phyloP scores from a whole-genome alignment of 2,113 vertebrate genomes.

The Hippocampus abdominalis region DNA sequence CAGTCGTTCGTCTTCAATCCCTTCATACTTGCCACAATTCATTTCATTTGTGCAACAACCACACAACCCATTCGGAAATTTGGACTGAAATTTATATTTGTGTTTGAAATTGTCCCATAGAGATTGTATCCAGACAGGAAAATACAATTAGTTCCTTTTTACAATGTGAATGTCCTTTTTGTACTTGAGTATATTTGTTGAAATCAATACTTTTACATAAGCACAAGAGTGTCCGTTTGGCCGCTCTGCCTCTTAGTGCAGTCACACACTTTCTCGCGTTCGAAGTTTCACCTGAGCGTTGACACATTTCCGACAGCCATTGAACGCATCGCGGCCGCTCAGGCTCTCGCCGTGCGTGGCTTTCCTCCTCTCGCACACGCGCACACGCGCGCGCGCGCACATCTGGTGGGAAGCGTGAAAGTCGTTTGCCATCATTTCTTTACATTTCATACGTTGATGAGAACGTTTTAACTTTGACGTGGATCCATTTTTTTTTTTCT shows the following conservation, averaged over 20 bases:
- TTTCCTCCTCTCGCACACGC: constrained; percentile 27
- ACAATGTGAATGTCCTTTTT: no score
- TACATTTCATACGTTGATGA: neutral
- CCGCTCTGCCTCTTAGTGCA: neutral
- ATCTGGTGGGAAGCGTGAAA: constrained; percentile 50
- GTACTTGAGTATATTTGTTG: no score
- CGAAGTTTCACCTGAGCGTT: neutral
- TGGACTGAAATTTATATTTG: no score
- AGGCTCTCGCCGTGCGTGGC: constrained; percentile 27
- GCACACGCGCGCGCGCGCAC: constrained; percentile 25
- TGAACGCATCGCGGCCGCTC: constrained; percentile 40
- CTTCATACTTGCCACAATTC: no score
- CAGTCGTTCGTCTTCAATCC: no score
- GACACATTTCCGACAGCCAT: constrained; percentile 18
- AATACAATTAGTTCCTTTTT: no score
- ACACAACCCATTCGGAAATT: no score
- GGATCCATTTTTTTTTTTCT: neutral
- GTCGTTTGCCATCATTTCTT: constrained; percentile 22
- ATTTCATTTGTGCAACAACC: no score
- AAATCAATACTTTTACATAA: no score
- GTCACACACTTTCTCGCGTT: neutral
- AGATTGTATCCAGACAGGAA: no score
- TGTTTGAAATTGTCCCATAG: no score
- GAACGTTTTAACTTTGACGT: neutral
- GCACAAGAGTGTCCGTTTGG: no score